These are phyloP conservation scores for Drosophila pallidifrons DNA, from an alignment of 1,140 invertebrate species.

Conservation along the genomic window DNA sequence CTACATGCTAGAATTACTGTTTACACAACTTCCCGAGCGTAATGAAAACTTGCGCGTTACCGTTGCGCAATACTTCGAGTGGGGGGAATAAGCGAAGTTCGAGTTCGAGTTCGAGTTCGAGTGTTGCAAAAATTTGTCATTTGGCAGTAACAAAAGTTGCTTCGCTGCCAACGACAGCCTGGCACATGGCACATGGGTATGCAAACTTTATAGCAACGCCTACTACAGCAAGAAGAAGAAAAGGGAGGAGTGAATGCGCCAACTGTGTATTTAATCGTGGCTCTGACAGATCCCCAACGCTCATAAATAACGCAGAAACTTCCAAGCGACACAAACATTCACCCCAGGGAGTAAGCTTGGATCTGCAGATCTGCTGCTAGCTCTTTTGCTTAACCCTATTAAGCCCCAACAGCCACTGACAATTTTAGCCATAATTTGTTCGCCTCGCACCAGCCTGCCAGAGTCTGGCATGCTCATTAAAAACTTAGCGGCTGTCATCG, in stretches of 20 bases:
- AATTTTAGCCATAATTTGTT: constrained; percentile 65
- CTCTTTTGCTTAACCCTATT: constrained; percentile 60
- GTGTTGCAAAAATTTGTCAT: constrained; percentile 67
- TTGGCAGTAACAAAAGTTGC: constrained; percentile 28
- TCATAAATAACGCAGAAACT: constrained; percentile 67
- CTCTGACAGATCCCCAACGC: constrained; percentile 38
- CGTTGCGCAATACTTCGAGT: constrained; percentile 42
- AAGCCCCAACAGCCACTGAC: constrained; percentile 52
- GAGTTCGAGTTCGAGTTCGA: constrained; percentile 12
- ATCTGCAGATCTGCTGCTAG: constrained; percentile 3
- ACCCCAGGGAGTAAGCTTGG: not conserved
- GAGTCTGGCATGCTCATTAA: constrained; percentile 60
- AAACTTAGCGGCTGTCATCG: constrained; percentile 73
- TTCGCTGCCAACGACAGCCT: constrained; percentile 6
- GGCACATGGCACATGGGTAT: not conserved
- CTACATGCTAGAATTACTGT: constrained; percentile 59
- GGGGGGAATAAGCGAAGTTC: too few relatives aligned
- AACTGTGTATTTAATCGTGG: constrained; percentile 62
- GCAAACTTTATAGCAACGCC: constrained; percentile 32
- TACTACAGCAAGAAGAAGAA: not conserved
- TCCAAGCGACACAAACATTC: constrained; percentile 20
- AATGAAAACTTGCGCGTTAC: constrained; percentile 65
- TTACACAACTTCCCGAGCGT: constrained; percentile 21
- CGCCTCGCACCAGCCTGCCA: constrained; percentile 5
- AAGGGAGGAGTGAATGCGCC: not conserved